Percentiles rank a stretch among this genome's conserved stretches.
phyloP scores from a whole-genome alignment of 1,140 invertebrate genomes.

The Gonatopus flavifemur region DNA sequence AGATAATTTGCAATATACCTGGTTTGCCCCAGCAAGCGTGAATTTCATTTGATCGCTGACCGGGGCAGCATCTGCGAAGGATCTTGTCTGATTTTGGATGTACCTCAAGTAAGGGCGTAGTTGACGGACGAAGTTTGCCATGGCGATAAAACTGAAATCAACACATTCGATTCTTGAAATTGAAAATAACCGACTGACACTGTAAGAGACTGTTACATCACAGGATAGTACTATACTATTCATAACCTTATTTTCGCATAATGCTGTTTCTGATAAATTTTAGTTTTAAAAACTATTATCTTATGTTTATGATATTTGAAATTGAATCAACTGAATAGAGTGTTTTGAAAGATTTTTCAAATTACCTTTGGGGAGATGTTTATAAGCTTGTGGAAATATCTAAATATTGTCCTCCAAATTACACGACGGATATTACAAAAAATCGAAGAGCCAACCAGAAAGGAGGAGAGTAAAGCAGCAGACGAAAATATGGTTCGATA shows the following conservation, averaged over 20 bases:
- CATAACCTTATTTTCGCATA: slow-evolving; percentile 20
- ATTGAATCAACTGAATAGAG: too few relatives aligned
- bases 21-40: slow-evolving; percentile 84
- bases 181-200: background rate
- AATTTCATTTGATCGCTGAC: slow-evolving; percentile 73
- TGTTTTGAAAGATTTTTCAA: too few relatives aligned
- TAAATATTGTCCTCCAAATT: too few relatives aligned
- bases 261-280: background rate
- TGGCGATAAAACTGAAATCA: slow-evolving; percentile 28
- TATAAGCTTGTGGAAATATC: too few relatives aligned
- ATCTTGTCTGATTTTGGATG: slow-evolving; percentile 49
- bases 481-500: background rate
- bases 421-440: too few relatives aligned
- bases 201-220: slow-evolving; percentile 41
- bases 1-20: slow-evolving; percentile 59
- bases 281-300: background rate
- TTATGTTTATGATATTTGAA: too few relatives aligned
- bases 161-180: background rate
- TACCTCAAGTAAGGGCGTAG: slow-evolving; percentile 45
- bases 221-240: slow-evolving; percentile 18
- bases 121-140: slow-evolving; percentile 46
- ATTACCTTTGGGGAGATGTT: too few relatives aligned
- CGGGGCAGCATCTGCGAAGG: slow-evolving; percentile 63
- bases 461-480: background rate
- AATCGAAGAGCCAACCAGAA: too few relatives aligned